A percentile compares a stretch with the other conserved stretches of the same genome.
These are phyloP conservation scores for Coelopa pilipes DNA, from an alignment of 2,888 invertebrate species.

Conservation along the genomic window DNA sequence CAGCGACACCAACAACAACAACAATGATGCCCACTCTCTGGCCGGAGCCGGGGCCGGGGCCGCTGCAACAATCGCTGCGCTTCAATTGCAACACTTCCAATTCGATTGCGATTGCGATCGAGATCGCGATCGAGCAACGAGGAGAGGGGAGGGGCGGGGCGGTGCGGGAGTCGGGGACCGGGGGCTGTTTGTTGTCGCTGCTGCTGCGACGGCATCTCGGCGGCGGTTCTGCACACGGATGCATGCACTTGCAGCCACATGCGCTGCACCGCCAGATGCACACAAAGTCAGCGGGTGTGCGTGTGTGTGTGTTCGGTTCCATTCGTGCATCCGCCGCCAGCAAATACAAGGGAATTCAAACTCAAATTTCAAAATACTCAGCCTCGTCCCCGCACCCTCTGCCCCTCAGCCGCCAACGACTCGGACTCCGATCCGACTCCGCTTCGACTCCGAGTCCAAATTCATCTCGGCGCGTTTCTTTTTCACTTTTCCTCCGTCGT, in stretches of 20 bases:
- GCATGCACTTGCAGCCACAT: conserved; percentile 7
- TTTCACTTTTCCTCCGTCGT: background rate
- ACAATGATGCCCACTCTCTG: background rate
- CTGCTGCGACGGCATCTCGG: conserved; percentile 6
- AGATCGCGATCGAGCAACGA: background rate
- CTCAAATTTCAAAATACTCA: conserved; percentile 28
- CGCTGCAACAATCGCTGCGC: conserved; percentile 9
- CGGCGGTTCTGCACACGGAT: conserved; percentile 1
- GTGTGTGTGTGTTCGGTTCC: background rate
- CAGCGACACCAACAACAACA: background rate
- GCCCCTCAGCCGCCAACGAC: background rate
- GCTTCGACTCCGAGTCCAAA: too few species aligned
- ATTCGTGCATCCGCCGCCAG: background rate
- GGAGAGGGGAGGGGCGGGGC: background rate
- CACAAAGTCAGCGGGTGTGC: background rate
- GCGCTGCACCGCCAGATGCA: background rate
- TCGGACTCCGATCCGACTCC: background rate
- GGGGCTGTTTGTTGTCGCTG: background rate
- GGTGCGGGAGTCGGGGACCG: too few species aligned
- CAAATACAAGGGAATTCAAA: conserved; percentile 25
- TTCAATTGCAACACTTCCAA: conserved; percentile 18
- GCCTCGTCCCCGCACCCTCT: background rate
- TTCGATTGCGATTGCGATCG: conserved; percentile 13
- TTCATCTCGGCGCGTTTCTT: background rate
- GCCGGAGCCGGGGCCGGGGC: conserved; percentile 2